Conservation (phyloP, 2,797 vertebrate genomes). For the Natrix natrix region DNA sequence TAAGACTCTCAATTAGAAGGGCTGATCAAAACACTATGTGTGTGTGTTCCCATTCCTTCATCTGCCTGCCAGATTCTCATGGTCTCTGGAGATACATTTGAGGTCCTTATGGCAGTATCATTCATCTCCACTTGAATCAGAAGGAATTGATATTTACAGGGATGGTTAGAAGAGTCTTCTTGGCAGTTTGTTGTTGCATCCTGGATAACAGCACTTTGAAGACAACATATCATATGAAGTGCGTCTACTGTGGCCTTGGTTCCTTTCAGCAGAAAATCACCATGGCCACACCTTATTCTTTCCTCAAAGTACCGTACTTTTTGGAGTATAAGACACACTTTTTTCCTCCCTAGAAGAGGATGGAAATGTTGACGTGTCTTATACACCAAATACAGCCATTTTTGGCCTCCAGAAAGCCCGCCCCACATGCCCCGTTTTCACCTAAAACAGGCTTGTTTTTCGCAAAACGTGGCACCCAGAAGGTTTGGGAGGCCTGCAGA, state of each 20-base stretch:
- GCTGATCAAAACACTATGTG: background rate
- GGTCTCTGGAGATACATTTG: background rate
- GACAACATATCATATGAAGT: background rate
- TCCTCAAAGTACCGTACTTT: background rate
- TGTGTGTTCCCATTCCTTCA: background rate
- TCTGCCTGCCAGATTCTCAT: background rate
- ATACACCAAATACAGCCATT: too few relatives aligned
- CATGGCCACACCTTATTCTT: background rate
- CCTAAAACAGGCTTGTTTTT: too few relatives aligned
- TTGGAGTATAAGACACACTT: too few relatives aligned
- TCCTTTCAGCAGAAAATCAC: background rate
- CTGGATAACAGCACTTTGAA: background rate
- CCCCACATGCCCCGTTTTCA: too few relatives aligned
- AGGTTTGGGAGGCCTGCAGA: too few relatives aligned
- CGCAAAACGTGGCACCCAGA: too few relatives aligned
- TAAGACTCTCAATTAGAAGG: background rate
- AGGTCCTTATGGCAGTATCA: background rate
- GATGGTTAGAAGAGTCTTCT: background rate
- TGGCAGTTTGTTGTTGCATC: background rate
- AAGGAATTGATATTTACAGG: background rate
- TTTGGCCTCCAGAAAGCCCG: too few relatives aligned
- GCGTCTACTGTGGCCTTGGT: background rate
- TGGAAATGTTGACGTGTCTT: too few relatives aligned
- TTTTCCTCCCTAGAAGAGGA: too few relatives aligned
- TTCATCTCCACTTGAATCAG: background rate